phyloP scores from a whole-genome alignment of 1,140 invertebrate species.

The Phthorimaea operculella region DNA sequence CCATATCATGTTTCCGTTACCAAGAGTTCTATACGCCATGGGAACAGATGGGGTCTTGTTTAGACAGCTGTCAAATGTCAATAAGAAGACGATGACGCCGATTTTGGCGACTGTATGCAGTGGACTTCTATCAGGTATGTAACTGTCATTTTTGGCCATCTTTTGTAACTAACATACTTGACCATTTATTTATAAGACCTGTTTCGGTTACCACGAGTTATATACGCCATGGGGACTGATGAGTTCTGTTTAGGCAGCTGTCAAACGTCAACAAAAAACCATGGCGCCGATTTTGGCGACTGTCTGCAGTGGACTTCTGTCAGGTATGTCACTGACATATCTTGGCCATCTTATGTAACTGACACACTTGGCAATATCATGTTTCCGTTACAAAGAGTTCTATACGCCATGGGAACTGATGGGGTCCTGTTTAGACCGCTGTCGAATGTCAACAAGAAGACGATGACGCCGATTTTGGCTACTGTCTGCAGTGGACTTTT shows the following conservation, averaged over 20 bases:
- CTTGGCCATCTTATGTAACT: too few species aligned
- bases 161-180: too few species aligned
- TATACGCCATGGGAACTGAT: too few species aligned
- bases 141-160: too few species aligned
- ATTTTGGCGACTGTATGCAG: constrained; percentile 84
- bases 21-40: constrained; percentile 91
- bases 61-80: constrained; percentile 75
- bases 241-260: constrained; percentile 85
- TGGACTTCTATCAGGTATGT: constrained; percentile 73
- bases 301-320: constrained; percentile 78
- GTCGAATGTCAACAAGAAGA: constrained; percentile 75
- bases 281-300: constrained; percentile 89
- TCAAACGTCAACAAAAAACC: constrained; percentile 76
- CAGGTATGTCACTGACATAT: constrained; percentile 65
- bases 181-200: too few species aligned
- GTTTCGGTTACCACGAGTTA: constrained; percentile 88
- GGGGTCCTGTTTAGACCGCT: constrained; percentile 83
- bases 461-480: constrained; percentile 85
- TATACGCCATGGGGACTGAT: constrained; percentile 92
- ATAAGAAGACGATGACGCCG: constrained; percentile 82
- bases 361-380: too few species aligned
- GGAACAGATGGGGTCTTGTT: constrained; percentile 89
- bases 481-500: constrained; percentile 83
- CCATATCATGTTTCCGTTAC: constrained; percentile 92
- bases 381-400: too few species aligned